Conservation (phyloP, 1,140 invertebrate species). For the Muscidifurax raptorellus region DNA sequence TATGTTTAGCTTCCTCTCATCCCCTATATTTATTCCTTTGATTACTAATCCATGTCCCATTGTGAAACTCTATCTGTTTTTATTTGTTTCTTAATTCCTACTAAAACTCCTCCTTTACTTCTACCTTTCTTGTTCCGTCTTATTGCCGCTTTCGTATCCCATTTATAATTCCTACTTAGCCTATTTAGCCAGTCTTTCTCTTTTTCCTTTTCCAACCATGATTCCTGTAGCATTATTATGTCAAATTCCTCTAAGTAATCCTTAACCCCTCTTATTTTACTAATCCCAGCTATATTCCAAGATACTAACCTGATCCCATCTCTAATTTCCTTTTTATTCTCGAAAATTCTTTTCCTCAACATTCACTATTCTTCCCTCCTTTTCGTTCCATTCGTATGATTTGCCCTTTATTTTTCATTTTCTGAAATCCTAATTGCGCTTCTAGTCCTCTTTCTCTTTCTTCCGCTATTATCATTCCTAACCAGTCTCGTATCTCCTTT, state of each 20-base stretch:
- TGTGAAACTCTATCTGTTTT: slow-evolving; percentile 17
- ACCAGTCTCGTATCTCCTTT: too few relatives aligned
- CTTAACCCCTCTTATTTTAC: slow-evolving; percentile 25
- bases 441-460: too few relatives aligned
- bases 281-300: slow-evolving; percentile 46
- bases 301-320: background rate
- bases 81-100: slow-evolving; percentile 27
- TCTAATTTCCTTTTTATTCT: too few relatives aligned
- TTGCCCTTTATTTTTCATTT: too few relatives aligned
- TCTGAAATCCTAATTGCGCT: too few relatives aligned
- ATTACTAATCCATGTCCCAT: slow-evolving; percentile 15
- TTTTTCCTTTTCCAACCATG: slow-evolving; percentile 42
- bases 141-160: slow-evolving; percentile 31
- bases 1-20: background rate
- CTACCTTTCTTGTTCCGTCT: slow-evolving; percentile 31
- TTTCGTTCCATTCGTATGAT: too few relatives aligned
- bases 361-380: too few relatives aligned
- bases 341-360: too few relatives aligned
- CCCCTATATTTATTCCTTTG: background rate
- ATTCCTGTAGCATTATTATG: slow-evolving; percentile 48
- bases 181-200: background rate
- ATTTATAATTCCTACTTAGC: slow-evolving; percentile 34
- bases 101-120: slow-evolving; percentile 32
- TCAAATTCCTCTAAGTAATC: slow-evolving; percentile 34
- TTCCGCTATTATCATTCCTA: too few relatives aligned